Evolutionary conservation across 2,888 invertebrate genomes (phyloP).

Genomic region (Drosophila kanekoi): DNA sequence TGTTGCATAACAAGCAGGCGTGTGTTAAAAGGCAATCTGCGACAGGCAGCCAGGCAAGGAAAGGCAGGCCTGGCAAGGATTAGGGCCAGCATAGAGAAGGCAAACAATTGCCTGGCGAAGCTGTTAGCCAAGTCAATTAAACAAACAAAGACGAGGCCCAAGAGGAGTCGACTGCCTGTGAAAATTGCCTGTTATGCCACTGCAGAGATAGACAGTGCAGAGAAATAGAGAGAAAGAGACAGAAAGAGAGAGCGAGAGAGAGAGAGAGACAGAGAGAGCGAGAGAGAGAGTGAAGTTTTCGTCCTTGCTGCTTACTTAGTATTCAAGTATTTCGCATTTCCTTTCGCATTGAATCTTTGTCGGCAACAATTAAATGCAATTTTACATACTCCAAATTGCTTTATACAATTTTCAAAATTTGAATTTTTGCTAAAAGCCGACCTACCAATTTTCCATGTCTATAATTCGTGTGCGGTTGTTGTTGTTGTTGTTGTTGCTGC

Average conservation of each 20-base stretch:
- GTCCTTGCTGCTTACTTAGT: constrained; percentile 55
- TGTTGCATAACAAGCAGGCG: constrained; percentile 71
- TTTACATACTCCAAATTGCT: constrained; percentile 79
- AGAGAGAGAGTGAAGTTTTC: neutral
- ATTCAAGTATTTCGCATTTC: constrained; percentile 56
- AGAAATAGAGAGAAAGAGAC: neutral
- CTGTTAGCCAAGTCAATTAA: constrained; percentile 77
- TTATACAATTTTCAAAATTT: constrained; percentile 68
- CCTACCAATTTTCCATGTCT: constrained; percentile 11
- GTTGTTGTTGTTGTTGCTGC: constrained; percentile 44
- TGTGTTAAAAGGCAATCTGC: constrained; percentile 55
- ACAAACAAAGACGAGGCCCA: constrained; percentile 71
- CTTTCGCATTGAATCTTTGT: constrained; percentile 61
- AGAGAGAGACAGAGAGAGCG: neutral
- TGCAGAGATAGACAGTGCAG: neutral
- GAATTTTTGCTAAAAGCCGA: constrained; percentile 51
- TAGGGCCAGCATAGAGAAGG: constrained; percentile 14
- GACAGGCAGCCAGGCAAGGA: constrained; percentile 37
- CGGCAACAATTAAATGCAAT: constrained; percentile 79
- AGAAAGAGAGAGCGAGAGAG: neutral
- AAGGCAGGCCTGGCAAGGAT: constrained; percentile 20
- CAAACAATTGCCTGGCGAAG: constrained; percentile 38
- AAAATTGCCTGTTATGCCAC: constrained; percentile 70
- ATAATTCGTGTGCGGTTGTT: constrained; percentile 22
- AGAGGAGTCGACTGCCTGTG: constrained; percentile 60